phyloP scores from a whole-genome alignment of 2,113 vertebrate genomes.

The Dinomys branickii region DNA sequence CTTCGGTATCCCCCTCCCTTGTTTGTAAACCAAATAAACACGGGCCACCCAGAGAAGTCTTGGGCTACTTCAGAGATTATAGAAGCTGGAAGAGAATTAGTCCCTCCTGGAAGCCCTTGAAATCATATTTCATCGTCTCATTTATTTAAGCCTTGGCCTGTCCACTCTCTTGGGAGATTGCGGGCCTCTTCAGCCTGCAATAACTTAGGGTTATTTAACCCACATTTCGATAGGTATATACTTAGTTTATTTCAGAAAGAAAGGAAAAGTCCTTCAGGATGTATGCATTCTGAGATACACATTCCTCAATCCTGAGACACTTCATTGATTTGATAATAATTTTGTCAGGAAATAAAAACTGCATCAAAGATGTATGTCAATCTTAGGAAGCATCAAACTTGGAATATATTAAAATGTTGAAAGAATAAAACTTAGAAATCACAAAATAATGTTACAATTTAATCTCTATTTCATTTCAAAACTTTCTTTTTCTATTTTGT shows the following conservation, averaged over 20 bases:
- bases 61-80: too few relatives aligned
- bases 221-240: too few relatives aligned
- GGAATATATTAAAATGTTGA: slow-evolving; percentile 36
- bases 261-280: not conserved
- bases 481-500: not conserved
- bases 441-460: not conserved
- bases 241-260: slow-evolving; percentile 9
- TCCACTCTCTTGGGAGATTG: too few relatives aligned
- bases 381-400: not conserved
- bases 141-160: too few relatives aligned
- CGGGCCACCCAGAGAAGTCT: too few relatives aligned
- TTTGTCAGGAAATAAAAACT: not conserved
- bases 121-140: too few relatives aligned
- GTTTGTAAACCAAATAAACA: too few relatives aligned
- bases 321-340: not conserved
- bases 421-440: not conserved
- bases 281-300: not conserved
- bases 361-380: not conserved
- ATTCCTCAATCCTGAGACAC: not conserved
- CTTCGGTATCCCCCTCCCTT: too few relatives aligned
- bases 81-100: too few relatives aligned
- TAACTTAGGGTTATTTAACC: too few relatives aligned
- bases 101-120: too few relatives aligned
- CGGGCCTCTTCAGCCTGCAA: too few relatives aligned
- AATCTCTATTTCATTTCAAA: not conserved